phyloP scores from a whole-genome alignment of 1,140 invertebrate species.

The Zaprionus kolodkinae region DNA sequence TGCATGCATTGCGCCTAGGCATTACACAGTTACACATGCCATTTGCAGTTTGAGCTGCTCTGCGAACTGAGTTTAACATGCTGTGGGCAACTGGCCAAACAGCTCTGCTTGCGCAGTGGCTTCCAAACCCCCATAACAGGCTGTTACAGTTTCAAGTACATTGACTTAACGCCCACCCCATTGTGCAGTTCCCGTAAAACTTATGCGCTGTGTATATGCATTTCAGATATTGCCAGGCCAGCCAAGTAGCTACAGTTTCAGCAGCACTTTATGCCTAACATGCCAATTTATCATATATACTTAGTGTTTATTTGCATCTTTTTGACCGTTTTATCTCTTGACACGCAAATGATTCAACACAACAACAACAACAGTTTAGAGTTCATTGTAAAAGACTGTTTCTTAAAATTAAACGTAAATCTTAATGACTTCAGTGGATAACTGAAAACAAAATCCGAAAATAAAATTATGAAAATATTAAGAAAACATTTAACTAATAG shows the following conservation, averaged over 20 bases:
- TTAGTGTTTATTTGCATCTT: slow-evolving; percentile 16
- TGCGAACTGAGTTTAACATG: background rate
- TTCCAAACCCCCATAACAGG: background rate
- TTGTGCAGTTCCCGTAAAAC: slow-evolving; percentile 8
- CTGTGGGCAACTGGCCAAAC: background rate
- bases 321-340: slow-evolving; percentile 6
- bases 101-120: background rate
- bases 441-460: slow-evolving; percentile 34
- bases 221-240: slow-evolving; percentile 79
- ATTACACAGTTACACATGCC: slow-evolving; percentile 7
- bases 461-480: slow-evolving; percentile 17
- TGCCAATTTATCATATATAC: slow-evolving; percentile 20
- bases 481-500: slow-evolving; percentile 34
- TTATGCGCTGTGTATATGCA: slow-evolving; percentile 53
- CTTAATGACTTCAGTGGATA: slow-evolving; percentile 43
- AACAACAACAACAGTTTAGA: slow-evolving; percentile 62
- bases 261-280: slow-evolving; percentile 31
- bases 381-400: slow-evolving; percentile 83
- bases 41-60: slow-evolving; percentile 4
- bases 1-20: slow-evolving; percentile 43
- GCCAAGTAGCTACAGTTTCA: slow-evolving; percentile 65
- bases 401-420: slow-evolving; percentile 68
- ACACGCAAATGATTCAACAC: slow-evolving; percentile 23
- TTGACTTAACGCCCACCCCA: background rate
- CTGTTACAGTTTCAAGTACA: background rate